Evolutionary conservation across 1,140 invertebrate species (phyloP).

Genomic region (Drosophila bocki): DNA sequence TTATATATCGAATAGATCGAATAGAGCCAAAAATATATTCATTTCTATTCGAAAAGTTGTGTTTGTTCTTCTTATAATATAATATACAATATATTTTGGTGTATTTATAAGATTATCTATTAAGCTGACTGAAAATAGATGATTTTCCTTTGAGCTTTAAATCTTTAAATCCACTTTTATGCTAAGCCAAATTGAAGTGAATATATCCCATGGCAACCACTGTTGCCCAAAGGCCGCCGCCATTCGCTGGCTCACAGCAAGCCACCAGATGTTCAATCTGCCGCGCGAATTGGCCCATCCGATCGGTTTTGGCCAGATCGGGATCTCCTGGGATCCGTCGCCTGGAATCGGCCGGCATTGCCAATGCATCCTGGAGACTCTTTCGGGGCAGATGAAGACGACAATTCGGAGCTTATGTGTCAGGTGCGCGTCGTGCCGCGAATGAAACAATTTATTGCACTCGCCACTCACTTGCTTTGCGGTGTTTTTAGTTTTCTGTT

Average conservation of each 20-base stretch:
- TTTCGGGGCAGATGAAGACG: constrained; percentile 62
- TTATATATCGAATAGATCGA: too few relatives aligned
- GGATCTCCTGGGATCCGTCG: constrained; percentile 11
- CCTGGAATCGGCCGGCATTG: not conserved
- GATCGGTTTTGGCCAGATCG: constrained; percentile 39
- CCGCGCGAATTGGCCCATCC: constrained; percentile 37
- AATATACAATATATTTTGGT: too few relatives aligned
- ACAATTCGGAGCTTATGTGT: constrained; percentile 78
- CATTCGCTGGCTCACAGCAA: constrained; percentile 54
- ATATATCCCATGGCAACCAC: constrained; percentile 13
- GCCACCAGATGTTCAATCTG: constrained; percentile 73
- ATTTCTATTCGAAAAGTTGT: too few relatives aligned
- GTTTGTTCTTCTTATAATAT: too few relatives aligned
- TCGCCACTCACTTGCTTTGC: constrained; percentile 56
- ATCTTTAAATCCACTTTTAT: not conserved
- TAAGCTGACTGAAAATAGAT: not conserved
- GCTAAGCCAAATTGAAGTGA: not conserved
- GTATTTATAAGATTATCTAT: not conserved
- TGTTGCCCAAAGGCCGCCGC: constrained; percentile 37
- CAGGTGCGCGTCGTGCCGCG: constrained; percentile 74
- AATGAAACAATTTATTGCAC: constrained; percentile 80
- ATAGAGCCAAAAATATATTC: too few relatives aligned
- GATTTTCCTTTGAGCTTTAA: not conserved
- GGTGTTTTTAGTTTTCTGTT: constrained; percentile 32
- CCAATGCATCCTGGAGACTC: constrained; percentile 1